A percentile compares a stretch with the other conserved stretches of the same genome.
phyloP scores from a whole-genome alignment of 1,140 invertebrate species.

The Ceratoteleas bidentatus region DNA sequence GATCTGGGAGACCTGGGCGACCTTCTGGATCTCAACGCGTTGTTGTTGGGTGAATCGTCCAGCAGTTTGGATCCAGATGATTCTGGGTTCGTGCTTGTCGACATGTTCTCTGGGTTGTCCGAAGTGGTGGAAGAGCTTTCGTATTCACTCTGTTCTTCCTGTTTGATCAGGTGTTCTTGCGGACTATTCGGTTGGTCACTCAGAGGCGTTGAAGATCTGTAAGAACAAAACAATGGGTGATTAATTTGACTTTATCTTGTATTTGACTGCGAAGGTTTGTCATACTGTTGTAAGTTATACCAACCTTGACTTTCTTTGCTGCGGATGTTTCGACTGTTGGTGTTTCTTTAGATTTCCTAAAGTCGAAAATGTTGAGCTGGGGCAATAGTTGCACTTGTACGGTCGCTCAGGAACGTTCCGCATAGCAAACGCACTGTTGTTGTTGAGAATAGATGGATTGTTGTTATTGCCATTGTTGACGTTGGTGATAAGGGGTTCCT shows the following conservation, averaged over 20 bases:
- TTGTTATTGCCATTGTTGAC: slow-evolving; percentile 58
- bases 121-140: slow-evolving; percentile 79
- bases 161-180: slow-evolving; percentile 65
- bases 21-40: slow-evolving; percentile 30
- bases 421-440: slow-evolving; percentile 81
- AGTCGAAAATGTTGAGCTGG: slow-evolving; percentile 92
- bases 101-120: slow-evolving; percentile 70
- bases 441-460: slow-evolving; percentile 80
- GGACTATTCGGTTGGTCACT: slow-evolving; percentile 73
- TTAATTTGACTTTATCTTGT: slow-evolving; percentile 5
- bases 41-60: slow-evolving; percentile 46
- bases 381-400: slow-evolving; percentile 91
- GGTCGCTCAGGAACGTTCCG: slow-evolving; percentile 90
- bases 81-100: slow-evolving; percentile 28
- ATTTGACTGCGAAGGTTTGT: too few species aligned
- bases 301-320: slow-evolving; percentile 72
- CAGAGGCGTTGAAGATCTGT: slow-evolving; percentile 72
- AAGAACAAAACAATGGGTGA: slow-evolving; percentile 5
- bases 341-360: slow-evolving; percentile 90
- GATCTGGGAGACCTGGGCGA: slow-evolving; percentile 56
- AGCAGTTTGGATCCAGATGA: slow-evolving; percentile 33
- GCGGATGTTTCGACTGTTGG: slow-evolving; percentile 86
- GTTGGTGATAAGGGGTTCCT: slow-evolving; percentile 71
- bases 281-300: too few species aligned
- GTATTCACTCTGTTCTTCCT: slow-evolving; percentile 77